Evolutionary conservation across 2,888 invertebrate species (phyloP), one percentile per base, ranked within the genome.

Genomic region (Octodonta nipae): DNA sequence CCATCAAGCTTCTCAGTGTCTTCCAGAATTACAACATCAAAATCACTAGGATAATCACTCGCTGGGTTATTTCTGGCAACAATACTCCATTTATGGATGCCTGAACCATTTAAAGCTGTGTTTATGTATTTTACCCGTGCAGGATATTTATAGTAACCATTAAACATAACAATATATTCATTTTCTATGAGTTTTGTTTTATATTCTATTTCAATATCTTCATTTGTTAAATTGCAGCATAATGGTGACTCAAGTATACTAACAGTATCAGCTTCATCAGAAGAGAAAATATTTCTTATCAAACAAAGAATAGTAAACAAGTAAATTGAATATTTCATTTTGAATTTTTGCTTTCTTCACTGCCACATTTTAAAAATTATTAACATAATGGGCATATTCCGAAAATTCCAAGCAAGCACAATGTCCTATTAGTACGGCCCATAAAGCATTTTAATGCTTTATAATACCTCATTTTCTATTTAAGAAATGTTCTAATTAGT

Each of bases 21-120:
- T 42, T 74, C 68, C 8, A 84, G 55, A 38, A 76, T 61, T 14
- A 93, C 70, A 6, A 93, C 80, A 65, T 93, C 93, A 65, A 93
- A 93, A 60, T 93, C 92, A 65, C 92, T 92, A 0, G 92, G 91
- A 63, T 77, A 86, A 47, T 78, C 75, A 51, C 77, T 76, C 0
- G 88, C 87, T 11, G 84, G 76, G 60, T 91, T 89, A 34, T 79
- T 64, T 15, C 91, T 70, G 3, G 72, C 65, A 27, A 85, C 44
- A 36, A 92, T 77, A 35, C 71, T 76, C 88, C 89, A 92, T 33
- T 78, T 75, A 16, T 66, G 61, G 40, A 85, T 73, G 43, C 76
- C 77, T 12, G 76, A 75, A 30, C 71, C 70, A 41, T 70, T 75
- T 32, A 92, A 61, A 5, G 86, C 87, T 14, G 84, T 77, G 46